These are phyloP conservation scores for Marmota flaviventris DNA, from an alignment of 2,113 vertebrate genomes.

Conservation along the genomic window DNA sequence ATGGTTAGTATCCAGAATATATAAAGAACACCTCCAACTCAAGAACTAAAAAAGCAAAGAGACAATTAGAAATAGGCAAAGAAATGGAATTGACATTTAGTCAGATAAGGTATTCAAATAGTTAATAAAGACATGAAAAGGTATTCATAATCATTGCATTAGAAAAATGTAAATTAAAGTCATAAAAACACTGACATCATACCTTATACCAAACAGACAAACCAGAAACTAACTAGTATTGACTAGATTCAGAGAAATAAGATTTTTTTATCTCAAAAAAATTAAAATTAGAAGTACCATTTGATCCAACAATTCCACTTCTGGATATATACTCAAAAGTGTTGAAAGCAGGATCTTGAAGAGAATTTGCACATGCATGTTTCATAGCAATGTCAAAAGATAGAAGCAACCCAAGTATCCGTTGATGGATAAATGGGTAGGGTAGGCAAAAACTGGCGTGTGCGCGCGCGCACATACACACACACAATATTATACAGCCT, in stretches of 20 bases:
- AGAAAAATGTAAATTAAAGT: constrained; percentile 13
- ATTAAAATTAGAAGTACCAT: not conserved
- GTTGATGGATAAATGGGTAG: not conserved
- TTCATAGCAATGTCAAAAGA: not conserved
- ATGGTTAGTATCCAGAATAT: not conserved
- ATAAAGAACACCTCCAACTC: not conserved
- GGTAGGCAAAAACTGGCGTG: not conserved
- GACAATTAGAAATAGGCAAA: not conserved
- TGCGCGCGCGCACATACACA: not conserved
- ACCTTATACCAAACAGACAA: not conserved
- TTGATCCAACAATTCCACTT: not conserved
- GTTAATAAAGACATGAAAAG: not conserved
- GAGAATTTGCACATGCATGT: not conserved
- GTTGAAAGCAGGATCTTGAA: not conserved
- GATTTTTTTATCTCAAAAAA: not conserved
- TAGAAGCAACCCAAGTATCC: not conserved
- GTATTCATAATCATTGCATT: not conserved
- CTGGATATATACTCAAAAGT: not conserved
- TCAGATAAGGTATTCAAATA: constrained; percentile 7
- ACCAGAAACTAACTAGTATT: not conserved
- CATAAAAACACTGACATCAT: not conserved
- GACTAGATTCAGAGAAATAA: not conserved
- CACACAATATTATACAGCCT: not conserved
- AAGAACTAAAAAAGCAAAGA: not conserved
- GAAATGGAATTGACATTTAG: not conserved